These are phyloP conservation scores for Falco berigora DNA, from an alignment of 2,797 vertebrate species.

Conservation along the genomic window DNA sequence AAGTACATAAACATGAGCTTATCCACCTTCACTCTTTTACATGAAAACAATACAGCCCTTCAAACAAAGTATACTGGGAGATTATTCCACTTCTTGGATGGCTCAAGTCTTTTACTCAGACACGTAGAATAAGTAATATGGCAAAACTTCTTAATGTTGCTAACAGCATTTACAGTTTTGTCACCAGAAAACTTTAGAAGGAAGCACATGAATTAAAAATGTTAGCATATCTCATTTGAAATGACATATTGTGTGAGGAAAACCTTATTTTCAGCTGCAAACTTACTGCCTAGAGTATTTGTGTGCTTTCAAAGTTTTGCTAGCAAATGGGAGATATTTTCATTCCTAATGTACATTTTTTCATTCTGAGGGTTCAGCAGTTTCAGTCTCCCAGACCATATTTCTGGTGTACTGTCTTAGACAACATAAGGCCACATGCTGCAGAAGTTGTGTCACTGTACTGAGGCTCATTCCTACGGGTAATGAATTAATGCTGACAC, in stretches of 20 bases:
- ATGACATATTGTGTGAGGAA: background rate
- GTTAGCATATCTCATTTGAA: slow-evolving; percentile 6
- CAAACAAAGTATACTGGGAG: background rate
- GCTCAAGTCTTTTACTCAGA: slow-evolving; percentile 11
- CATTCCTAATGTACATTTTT: slow-evolving; percentile 32
- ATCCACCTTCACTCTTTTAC: background rate
- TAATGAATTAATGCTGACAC: slow-evolving; percentile 8
- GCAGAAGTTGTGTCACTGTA: background rate
- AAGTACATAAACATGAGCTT: background rate
- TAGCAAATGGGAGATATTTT: slow-evolving; percentile 49
- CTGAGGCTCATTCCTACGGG: slow-evolving; percentile 11
- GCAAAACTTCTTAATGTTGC: slow-evolving; percentile 7
- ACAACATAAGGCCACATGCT: background rate
- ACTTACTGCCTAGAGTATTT: slow-evolving; percentile 3
- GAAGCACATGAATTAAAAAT: slow-evolving; percentile 30
- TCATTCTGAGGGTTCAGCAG: slow-evolving; percentile 21
- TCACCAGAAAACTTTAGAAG: slow-evolving; percentile 35
- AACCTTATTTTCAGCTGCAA: background rate
- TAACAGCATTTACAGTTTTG: slow-evolving; percentile 11
- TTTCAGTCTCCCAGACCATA: slow-evolving; percentile 9
- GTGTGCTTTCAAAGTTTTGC: slow-evolving; percentile 19
- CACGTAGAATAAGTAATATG: background rate
- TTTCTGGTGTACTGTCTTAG: background rate
- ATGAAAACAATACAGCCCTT: background rate
- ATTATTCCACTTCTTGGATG: background rate